These are phyloP conservation scores for Helicoverpa zea DNA, from an alignment of 1,140 invertebrate species.

Conservation along the genomic window DNA sequence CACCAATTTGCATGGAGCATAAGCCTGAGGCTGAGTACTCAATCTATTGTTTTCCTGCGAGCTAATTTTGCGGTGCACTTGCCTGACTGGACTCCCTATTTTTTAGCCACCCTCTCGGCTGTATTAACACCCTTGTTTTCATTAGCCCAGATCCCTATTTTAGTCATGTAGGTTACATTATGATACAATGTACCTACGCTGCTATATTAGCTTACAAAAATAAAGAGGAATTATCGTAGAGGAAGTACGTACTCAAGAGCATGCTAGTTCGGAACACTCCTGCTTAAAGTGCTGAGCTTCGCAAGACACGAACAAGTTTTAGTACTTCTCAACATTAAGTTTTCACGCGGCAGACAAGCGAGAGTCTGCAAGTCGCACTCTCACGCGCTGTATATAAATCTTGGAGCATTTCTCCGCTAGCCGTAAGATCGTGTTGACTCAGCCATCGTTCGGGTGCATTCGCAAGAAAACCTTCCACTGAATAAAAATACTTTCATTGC, in stretches of 20 bases:
- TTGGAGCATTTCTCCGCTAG: conserved; percentile 43
- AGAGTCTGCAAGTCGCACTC: conserved; percentile 30
- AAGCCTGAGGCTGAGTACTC: conserved; percentile 23
- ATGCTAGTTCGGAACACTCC: conserved; percentile 55
- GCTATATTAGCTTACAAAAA: background rate
- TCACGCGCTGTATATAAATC: conserved; percentile 42
- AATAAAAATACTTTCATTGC: conserved; percentile 32
- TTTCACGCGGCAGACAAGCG: conserved; percentile 65
- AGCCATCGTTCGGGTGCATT: conserved; percentile 36
- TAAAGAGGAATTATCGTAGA: background rate
- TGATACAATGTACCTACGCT: background rate
- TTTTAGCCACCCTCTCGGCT: conserved; percentile 31
- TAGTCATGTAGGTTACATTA: conserved; percentile 3
- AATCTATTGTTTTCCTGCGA: conserved; percentile 49
- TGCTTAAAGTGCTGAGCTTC: conserved; percentile 59
- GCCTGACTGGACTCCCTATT: conserved; percentile 46
- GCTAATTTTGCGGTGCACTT: conserved; percentile 53
- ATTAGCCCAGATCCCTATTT: conserved; percentile 25
- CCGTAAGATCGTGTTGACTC: conserved; percentile 40
- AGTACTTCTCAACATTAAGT: conserved; percentile 73
- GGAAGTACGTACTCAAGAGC: background rate
- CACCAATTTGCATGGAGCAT: conserved; percentile 29
- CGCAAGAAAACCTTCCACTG: conserved; percentile 24
- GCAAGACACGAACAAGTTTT: conserved; percentile 68
- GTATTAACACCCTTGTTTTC: conserved; percentile 27